A percentile compares a stretch with the other conserved stretches of the same genome.
Conservation (phyloP, 2,797 vertebrate genomes). For the Eidolon dupreanum region DNA sequence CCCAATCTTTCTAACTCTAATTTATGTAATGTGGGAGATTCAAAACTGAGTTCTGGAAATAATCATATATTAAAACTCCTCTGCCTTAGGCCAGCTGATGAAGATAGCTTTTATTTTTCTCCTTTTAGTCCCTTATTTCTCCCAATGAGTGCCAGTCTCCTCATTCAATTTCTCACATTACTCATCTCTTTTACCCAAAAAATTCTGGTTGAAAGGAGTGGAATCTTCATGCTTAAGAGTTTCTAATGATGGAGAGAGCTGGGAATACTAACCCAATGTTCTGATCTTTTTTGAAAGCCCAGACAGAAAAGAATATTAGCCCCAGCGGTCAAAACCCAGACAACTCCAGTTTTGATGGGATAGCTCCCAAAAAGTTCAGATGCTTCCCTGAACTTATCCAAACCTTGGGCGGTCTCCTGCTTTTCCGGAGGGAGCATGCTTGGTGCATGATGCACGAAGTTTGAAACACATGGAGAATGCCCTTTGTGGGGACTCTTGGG, state of each 20-base stretch:
- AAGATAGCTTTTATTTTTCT: constrained; percentile 75
- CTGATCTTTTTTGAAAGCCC: constrained; percentile 74
- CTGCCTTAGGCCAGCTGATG: not conserved
- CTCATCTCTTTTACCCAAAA: constrained; percentile 51
- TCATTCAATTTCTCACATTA: constrained; percentile 71
- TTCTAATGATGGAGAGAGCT: constrained; percentile 60
- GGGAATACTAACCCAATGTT: constrained; percentile 65
- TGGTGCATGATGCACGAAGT: constrained; percentile 74
- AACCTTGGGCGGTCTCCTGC: constrained; percentile 78
- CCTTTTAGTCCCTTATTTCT: constrained; percentile 7
- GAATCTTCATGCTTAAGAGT: constrained; percentile 54
- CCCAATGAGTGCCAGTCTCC: not conserved
- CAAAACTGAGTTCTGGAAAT: not conserved
- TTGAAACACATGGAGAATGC: constrained; percentile 73
- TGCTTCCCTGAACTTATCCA: constrained; percentile 77
- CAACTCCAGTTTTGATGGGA: constrained; percentile 82
- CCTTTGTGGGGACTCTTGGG: constrained; percentile 63
- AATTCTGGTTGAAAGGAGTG: constrained; percentile 62
- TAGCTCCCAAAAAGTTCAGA: constrained; percentile 79
- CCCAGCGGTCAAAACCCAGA: constrained; percentile 78
- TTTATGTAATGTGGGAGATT: not conserved
- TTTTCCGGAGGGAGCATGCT: constrained; percentile 78
- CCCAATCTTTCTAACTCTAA: constrained; percentile 1
- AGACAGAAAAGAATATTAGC: constrained; percentile 82
- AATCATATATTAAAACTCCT: not conserved